Conservation (phyloP, 2,113 vertebrate species). For the Anguilla rostrata region DNA sequence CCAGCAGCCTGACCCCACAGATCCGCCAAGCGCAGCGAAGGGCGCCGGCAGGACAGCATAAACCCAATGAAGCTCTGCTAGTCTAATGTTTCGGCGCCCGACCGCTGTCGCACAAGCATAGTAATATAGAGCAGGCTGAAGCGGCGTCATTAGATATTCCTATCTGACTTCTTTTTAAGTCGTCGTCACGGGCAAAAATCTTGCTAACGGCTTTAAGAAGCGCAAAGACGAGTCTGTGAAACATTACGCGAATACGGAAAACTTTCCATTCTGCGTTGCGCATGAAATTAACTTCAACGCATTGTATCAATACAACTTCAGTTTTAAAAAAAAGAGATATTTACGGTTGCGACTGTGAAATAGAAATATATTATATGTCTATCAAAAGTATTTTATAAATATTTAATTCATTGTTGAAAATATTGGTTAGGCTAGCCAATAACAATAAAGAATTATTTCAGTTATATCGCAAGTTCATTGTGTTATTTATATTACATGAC, state of each 20-base stretch:
- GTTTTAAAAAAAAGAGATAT: background rate
- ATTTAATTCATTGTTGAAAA: too few species aligned
- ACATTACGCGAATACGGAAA: too few species aligned
- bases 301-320: background rate
- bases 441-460: too few species aligned
- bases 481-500: too few species aligned
- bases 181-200: background rate
- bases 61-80: constrained; percentile 43
- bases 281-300: too few species aligned
- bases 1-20: constrained; percentile 72
- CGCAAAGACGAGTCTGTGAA: too few species aligned
- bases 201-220: background rate
- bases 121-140: constrained; percentile 44
- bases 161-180: constrained; percentile 31
- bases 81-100: constrained; percentile 69
- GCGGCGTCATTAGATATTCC: constrained; percentile 19
- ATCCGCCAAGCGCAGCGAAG: constrained; percentile 68
- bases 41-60: constrained; percentile 70
- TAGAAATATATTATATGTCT: too few species aligned
- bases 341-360: too few species aligned
- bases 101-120: constrained; percentile 44
- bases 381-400: too few species aligned
- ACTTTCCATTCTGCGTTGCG: too few species aligned
- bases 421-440: too few species aligned
- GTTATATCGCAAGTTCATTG: too few species aligned